Base-by-base conservation (phyloP, 1,140 invertebrate species). In the Asobara japonica region DNA sequence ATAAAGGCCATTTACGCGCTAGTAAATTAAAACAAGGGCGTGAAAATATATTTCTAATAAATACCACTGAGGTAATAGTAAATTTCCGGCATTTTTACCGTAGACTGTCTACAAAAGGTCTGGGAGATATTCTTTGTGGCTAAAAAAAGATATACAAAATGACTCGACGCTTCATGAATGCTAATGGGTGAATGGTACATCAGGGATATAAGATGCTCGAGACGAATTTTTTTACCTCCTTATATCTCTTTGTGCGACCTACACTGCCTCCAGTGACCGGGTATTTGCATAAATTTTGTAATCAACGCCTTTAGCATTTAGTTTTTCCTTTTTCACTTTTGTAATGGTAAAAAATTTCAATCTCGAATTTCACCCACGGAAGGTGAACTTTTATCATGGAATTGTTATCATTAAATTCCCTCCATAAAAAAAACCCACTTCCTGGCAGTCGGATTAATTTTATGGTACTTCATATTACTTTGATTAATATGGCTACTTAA, bases 231-330 rank as follows among this genome's bases (percentile, higher is more conserved):
- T 62, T 62, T 62, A 31, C n/a, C 29, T 62, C n/a, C 29, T 16
- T 62, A 29, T 16, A 16, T 2, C 31, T 60, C 25, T 60, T 62
- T 62, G 25, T 62, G n/a, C n/a, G 41, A 29, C 27, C 25, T 72
- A 60, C 20, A 72, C 38, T 67, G 56, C 74, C 76, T 68, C 69
- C 70, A 25, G 51, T 29, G 67, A 74, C 65, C 60, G 69, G 64
- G 67, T 66, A 85, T 85, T 85, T 82, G 80, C 85, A 86, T 85
- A 83, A 83, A 83, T 86, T 86, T 84, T 82, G 78, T 81, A 83
- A 84, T 80, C 80, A 80, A 56, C 75, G 79, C 76, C 75, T 81
- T 79, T 77, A 73, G 31, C 31, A 30, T 29, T 60, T 60, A 33
- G 11, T 48, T 66, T 48, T 66, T 62, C 4, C 6, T 62, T 29